These are phyloP conservation scores for Podarcis lilfordi DNA, from an alignment of 2,797 vertebrate genomes.

Conservation along the genomic window DNA sequence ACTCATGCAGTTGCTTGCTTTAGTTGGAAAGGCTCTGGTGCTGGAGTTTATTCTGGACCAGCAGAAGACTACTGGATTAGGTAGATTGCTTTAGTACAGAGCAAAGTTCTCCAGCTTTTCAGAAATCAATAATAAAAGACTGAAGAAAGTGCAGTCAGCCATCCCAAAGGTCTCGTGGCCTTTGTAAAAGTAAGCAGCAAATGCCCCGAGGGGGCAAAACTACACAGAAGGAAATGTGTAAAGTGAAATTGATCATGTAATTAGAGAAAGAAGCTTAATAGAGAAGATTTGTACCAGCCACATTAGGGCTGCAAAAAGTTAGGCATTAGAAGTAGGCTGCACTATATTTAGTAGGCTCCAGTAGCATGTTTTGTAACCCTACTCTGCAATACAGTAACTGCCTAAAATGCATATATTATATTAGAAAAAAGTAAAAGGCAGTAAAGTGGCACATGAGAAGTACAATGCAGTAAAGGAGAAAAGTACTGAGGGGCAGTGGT, in stretches of 20 bases:
- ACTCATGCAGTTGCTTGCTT: background rate
- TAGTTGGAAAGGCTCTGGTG: background rate
- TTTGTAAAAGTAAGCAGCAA: background rate
- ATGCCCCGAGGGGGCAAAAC: background rate
- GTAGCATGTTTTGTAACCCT: background rate
- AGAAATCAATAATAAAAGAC: no score
- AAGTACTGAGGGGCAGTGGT: no score
- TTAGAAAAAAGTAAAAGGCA: background rate
- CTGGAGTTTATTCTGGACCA: background rate
- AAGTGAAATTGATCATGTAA: background rate
- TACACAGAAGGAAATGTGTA: background rate
- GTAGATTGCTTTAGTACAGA: background rate
- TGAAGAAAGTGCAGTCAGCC: no score
- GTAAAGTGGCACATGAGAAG: no score
- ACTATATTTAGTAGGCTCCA: background rate
- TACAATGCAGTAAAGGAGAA: no score
- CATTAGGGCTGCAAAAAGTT: background rate
- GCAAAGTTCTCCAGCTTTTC: background rate
- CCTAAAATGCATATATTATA: conserved; percentile 36
- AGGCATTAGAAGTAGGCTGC: background rate
- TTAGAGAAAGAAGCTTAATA: background rate
- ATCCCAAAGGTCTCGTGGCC: background rate
- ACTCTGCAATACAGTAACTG: background rate
- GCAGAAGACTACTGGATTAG: background rate
- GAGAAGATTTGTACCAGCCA: background rate